phyloP scores from a whole-genome alignment of 2,113 vertebrate species.

The Herpetotheres cachinnans region DNA sequence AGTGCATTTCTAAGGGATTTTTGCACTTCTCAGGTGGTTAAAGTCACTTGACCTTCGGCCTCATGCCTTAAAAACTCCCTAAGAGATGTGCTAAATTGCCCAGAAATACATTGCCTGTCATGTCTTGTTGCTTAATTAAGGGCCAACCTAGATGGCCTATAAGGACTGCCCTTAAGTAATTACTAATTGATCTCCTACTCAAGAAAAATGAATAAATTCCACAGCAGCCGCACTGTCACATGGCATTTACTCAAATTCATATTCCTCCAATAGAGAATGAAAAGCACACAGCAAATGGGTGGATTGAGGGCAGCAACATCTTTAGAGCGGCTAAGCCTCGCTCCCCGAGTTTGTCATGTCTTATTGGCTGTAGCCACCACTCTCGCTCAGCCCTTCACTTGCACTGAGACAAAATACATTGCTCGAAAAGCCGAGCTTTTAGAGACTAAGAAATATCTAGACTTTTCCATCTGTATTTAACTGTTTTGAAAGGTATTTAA shows the following conservation, averaged over 20 bases:
- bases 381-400: background rate
- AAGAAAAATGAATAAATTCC: slow-evolving; percentile 64
- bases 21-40: slow-evolving; percentile 76
- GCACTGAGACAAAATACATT: background rate
- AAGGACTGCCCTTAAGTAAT: slow-evolving; percentile 68
- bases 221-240: slow-evolving; percentile 30
- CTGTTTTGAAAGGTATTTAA: background rate
- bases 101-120: slow-evolving; percentile 78
- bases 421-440: background rate
- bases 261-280: slow-evolving; percentile 2
- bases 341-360: background rate
- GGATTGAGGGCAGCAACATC: background rate
- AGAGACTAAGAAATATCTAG: background rate
- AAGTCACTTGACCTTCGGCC: slow-evolving; percentile 77
- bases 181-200: slow-evolving; percentile 67
- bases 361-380: background rate
- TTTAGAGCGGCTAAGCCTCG: background rate
- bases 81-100: slow-evolving; percentile 77
- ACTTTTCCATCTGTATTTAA: background rate
- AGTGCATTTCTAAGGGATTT: slow-evolving; percentile 70
- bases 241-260: slow-evolving; percentile 51
- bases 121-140: slow-evolving; percentile 79
- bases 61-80: slow-evolving; percentile 71
- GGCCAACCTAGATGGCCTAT: slow-evolving; percentile 61
- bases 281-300: background rate